phyloP scores from a whole-genome alignment of 2,888 invertebrate species.

The Eutolmus rufibarbis region DNA sequence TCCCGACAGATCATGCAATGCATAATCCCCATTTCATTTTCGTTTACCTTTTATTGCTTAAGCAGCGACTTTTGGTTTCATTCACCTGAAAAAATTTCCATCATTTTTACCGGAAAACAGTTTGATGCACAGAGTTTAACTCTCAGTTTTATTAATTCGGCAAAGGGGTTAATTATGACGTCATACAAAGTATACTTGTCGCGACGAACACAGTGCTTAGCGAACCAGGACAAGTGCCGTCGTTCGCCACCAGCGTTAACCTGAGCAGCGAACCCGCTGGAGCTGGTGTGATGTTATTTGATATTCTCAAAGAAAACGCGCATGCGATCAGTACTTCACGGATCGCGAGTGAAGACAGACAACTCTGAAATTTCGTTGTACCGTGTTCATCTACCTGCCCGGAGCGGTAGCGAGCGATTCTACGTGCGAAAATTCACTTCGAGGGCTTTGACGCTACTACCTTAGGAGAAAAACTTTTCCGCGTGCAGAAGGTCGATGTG shows the following conservation, averaged over 20 bases:
- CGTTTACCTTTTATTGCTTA: background rate
- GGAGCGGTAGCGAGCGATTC: background rate
- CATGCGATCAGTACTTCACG: slow-evolving; percentile 46
- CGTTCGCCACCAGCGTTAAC: background rate
- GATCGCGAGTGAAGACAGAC: slow-evolving; percentile 36
- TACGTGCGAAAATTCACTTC: background rate
- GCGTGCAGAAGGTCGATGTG: slow-evolving; percentile 30
- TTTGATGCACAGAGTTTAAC: background rate
- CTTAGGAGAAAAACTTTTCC: background rate
- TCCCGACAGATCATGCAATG: background rate
- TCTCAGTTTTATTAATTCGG: background rate
- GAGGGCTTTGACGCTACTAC: background rate
- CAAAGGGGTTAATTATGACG: background rate
- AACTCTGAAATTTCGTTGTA: background rate
- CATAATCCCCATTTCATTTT: background rate
- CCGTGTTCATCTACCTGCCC: background rate
- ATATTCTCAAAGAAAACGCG: background rate
- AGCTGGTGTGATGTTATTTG: background rate
- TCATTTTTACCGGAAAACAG: background rate
- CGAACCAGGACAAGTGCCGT: background rate
- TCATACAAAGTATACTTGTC: background rate
- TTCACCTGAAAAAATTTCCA: background rate
- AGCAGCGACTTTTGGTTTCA: background rate
- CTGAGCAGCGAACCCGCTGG: background rate
- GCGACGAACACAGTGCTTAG: background rate